phyloP scores from a whole-genome alignment of 2,113 vertebrate genomes.

The Protomyctophum bolini region DNA sequence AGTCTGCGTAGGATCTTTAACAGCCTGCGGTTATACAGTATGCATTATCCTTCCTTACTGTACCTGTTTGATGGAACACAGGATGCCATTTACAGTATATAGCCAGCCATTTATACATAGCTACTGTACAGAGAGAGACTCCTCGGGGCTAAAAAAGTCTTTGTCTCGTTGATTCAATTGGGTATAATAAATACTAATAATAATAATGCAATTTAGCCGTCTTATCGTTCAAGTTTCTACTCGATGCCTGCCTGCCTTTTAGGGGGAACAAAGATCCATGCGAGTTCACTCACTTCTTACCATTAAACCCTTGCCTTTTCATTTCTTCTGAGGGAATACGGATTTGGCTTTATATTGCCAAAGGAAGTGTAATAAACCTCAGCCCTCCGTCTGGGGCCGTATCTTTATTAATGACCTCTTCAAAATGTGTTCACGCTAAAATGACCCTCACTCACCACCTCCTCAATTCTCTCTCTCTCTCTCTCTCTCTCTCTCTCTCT shows the following conservation, averaged over 20 bases:
- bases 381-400: neutral
- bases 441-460: neutral
- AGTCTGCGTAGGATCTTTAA: too few species aligned
- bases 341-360: neutral
- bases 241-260: slow-evolving; percentile 12
- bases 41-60: too few species aligned
- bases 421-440: slow-evolving; percentile 24
- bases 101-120: too few species aligned
- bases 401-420: neutral
- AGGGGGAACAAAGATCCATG: neutral
- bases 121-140: too few species aligned
- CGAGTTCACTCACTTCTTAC: neutral
- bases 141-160: too few species aligned
- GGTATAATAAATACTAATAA: neutral
- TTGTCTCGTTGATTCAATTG: slow-evolving; percentile 13
- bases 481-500: too few species aligned
- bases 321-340: slow-evolving; percentile 4
- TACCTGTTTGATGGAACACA: too few species aligned
- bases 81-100: too few species aligned
- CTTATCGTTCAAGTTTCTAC: slow-evolving; percentile 11
- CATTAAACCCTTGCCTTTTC: neutral
- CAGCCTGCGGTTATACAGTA: too few species aligned
- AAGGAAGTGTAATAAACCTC: slow-evolving; percentile 16
- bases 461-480: too few species aligned
- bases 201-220: slow-evolving; percentile 21